Conservation (phyloP, 2,888 invertebrate genomes). For the Meloe dianella region DNA sequence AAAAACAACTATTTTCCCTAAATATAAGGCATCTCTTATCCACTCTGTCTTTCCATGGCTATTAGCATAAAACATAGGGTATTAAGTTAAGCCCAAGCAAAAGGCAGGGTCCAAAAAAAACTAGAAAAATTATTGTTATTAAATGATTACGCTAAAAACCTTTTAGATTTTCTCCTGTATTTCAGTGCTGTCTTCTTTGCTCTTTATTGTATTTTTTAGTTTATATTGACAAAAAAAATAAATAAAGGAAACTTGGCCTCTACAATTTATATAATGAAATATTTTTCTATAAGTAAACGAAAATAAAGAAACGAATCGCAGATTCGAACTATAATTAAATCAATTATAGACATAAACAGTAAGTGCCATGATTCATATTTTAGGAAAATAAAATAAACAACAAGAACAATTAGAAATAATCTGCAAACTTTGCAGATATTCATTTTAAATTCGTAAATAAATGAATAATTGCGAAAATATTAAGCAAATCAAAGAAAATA, state of each 20-base stretch:
- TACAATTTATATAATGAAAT: conserved; percentile 41
- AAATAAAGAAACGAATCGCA: no score
- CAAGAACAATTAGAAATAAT: conserved; percentile 6
- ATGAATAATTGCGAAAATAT: neutral
- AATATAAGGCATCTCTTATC: conserved; percentile 53
- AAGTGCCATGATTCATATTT: conserved; percentile 41
- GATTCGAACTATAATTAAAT: conserved; percentile 30
- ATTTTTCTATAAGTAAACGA: conserved; percentile 48
- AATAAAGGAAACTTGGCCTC: conserved; percentile 23
- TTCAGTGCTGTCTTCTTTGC: conserved; percentile 39
- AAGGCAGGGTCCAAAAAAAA: conserved; percentile 55
- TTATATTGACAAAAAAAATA: neutral
- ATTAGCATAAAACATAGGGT: conserved; percentile 36
- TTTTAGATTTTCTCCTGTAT: conserved; percentile 31
- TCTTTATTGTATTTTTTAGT: neutral
- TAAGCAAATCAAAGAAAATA: conserved; percentile 19
- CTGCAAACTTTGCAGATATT: conserved; percentile 28
- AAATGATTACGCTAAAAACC: neutral
- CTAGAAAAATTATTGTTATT: neutral
- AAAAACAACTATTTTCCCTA: conserved; percentile 34
- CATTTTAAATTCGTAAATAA: conserved; percentile 12
- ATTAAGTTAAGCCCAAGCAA: conserved; percentile 38
- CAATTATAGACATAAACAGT: conserved; percentile 35
- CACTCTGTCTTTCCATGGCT: conserved; percentile 55
- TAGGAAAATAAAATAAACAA: neutral